Conservation (phyloP, 2,113 vertebrate species). For the Polyodon spathula region DNA sequence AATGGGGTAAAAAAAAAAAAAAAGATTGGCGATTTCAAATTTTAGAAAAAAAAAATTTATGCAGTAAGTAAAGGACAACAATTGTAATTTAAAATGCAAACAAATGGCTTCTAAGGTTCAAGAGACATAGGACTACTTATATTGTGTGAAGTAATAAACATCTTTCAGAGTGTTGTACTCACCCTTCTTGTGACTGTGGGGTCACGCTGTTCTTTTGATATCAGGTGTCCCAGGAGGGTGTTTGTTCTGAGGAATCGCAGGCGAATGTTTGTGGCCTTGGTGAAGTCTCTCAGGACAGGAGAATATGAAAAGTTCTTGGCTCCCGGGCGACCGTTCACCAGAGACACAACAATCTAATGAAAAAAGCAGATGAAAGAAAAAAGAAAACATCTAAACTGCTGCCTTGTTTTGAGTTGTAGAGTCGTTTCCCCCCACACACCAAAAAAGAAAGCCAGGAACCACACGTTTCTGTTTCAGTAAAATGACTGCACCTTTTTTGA, state of each 20-base stretch:
- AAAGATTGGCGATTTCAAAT: too few species aligned
- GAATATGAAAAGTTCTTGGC: slow-evolving; percentile 75
- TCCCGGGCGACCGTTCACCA: slow-evolving; percentile 79
- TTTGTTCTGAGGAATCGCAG: slow-evolving; percentile 77
- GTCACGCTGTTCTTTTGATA: slow-evolving; percentile 78
- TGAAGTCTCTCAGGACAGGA: slow-evolving; percentile 69
- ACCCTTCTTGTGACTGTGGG: slow-evolving; percentile 81
- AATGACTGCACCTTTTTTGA: too few species aligned
- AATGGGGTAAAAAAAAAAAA: too few species aligned
- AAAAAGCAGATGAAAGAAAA: background rate
- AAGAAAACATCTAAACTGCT: background rate
- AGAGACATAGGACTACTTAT: background rate
- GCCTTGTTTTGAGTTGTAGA: background rate
- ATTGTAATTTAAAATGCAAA: too few species aligned
- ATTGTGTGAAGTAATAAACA: slow-evolving; percentile 4
- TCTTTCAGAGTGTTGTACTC: slow-evolving; percentile 30
- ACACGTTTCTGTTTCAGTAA: too few species aligned
- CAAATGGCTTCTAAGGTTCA: background rate
- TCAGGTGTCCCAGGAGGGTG: slow-evolving; percentile 83
- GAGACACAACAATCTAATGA: slow-evolving; percentile 75
- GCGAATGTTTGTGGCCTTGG: slow-evolving; percentile 81
- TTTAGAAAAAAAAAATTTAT: too few species aligned
- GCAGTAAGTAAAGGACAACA: too few species aligned
- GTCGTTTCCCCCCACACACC: too few species aligned
- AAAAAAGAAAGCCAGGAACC: too few species aligned